Conservation (phyloP, 1,140 invertebrate genomes). For the Temnothorax curvispinosus region DNA sequence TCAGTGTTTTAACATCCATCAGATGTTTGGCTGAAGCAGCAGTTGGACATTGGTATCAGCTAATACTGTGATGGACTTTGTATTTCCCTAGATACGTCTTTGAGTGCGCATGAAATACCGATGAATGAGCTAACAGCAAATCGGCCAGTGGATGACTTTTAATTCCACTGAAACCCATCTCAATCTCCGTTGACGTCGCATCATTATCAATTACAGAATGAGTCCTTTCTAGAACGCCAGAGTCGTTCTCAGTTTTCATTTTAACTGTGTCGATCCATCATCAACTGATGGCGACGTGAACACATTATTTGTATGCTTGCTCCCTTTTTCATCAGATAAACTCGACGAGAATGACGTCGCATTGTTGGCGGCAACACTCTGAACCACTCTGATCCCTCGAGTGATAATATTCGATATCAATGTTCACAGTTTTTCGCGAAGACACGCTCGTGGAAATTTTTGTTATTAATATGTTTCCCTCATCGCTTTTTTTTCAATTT, state of each 20-base stretch:
- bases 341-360: slow-evolving; percentile 38
- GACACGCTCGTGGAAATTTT: slow-evolving; percentile 1
- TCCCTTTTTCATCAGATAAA: slow-evolving; percentile 37
- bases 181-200: slow-evolving; percentile 31
- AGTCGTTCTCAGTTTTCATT: slow-evolving; percentile 28
- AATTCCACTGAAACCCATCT: slow-evolving; percentile 37
- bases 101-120: not conserved
- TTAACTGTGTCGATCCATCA: slow-evolving; percentile 33
- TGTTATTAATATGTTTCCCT: slow-evolving; percentile 16
- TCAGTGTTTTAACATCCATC: not conserved
- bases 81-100: slow-evolving; percentile 25
- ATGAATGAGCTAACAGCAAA: not conserved
- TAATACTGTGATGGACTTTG: not conserved
- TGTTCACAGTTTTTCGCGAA: not conserved
- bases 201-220: slow-evolving; percentile 41
- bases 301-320: slow-evolving; percentile 26
- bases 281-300: slow-evolving; percentile 13
- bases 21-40: not conserved
- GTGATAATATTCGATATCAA: slow-evolving; percentile 40
- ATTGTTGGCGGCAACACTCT: slow-evolving; percentile 15
- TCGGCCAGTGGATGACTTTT: slow-evolving; percentile 24
- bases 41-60: not conserved
- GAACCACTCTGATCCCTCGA: slow-evolving; percentile 35
- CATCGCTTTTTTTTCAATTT: not conserved
- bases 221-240: not conserved